phyloP scores from a whole-genome alignment of 2,113 vertebrate species.

The Micronycteris hirsuta region DNA sequence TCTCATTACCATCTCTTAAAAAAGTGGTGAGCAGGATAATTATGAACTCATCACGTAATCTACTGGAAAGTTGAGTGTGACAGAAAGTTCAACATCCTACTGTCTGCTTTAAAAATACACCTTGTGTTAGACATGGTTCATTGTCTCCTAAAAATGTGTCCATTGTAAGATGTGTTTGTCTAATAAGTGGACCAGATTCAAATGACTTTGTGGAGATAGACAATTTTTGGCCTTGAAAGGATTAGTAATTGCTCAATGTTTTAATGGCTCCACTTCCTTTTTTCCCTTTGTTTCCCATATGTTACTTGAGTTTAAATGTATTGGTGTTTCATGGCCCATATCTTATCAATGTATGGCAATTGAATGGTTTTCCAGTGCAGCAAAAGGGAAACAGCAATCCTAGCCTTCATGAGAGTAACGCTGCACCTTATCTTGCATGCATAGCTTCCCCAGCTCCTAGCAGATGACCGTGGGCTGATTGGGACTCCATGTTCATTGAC shows the following conservation, averaged over 20 bases:
- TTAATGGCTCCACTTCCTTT: neutral
- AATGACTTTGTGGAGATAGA: neutral
- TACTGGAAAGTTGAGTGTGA: neutral
- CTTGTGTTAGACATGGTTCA: neutral
- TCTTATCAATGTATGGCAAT: neutral
- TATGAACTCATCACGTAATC: neutral
- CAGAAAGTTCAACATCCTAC: neutral
- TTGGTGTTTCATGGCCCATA: neutral
- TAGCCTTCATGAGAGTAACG: neutral
- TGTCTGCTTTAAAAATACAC: neutral
- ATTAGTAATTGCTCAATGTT: neutral
- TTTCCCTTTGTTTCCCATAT: neutral
- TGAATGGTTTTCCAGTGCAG: neutral
- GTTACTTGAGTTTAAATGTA: neutral
- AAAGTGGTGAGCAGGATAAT: neutral
- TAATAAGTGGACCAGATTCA: neutral
- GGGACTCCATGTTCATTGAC: neutral
- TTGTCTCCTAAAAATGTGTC: slow-evolving; percentile 14
- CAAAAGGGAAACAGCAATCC: neutral
- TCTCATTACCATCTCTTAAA: slow-evolving; percentile 11
- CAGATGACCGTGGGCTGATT: neutral
- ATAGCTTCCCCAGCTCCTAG: neutral
- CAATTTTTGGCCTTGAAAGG: slow-evolving; percentile 29
- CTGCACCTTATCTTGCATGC: neutral
- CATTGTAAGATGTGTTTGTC: neutral